These are phyloP conservation scores for Microctenopoma stevenorrisi DNA, from an alignment of 2,797 vertebrate genomes.

Conservation along the genomic window DNA sequence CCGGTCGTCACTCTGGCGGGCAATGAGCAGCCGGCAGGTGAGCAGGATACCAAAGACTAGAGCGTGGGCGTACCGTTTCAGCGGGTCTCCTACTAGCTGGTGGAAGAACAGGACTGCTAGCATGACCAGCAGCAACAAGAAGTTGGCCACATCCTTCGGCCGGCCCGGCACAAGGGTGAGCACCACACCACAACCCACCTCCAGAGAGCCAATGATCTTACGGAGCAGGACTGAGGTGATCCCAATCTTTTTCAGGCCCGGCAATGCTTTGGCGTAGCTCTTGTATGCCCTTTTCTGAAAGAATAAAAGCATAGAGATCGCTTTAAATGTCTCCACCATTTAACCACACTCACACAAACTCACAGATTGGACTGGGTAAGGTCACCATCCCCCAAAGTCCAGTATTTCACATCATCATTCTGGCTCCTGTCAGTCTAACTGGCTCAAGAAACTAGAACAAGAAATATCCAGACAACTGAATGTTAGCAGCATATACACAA, in stretches of 20 bases:
- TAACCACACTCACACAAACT: neutral
- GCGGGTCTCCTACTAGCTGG: conserved; percentile 96
- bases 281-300: conserved; percentile 98
- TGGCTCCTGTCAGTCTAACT: neutral
- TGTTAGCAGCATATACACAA: neutral
- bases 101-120: conserved; percentile 97
- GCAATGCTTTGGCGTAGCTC: conserved; percentile 95
- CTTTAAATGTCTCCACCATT: neutral
- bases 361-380: neutral
- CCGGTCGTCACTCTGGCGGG: conserved; percentile 95
- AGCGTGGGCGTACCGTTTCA: conserved; percentile 96
- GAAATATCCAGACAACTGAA: neutral
- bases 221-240: conserved; percentile 95
- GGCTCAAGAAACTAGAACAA: neutral
- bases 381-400: conserved; percentile 1
- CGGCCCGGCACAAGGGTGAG: conserved; percentile 95
- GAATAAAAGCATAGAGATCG: conserved; percentile 34
- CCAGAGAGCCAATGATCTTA: conserved; percentile 95
- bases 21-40: conserved; percentile 95
- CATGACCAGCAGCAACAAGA: conserved; percentile 94
- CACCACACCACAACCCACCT: conserved; percentile 94
- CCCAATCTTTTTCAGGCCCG: conserved; percentile 95
- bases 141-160: conserved; percentile 98
- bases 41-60: conserved; percentile 98
- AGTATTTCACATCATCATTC: neutral